Conservation (phyloP, 2,113 vertebrate genomes). For the Halcyon senegalensis region DNA sequence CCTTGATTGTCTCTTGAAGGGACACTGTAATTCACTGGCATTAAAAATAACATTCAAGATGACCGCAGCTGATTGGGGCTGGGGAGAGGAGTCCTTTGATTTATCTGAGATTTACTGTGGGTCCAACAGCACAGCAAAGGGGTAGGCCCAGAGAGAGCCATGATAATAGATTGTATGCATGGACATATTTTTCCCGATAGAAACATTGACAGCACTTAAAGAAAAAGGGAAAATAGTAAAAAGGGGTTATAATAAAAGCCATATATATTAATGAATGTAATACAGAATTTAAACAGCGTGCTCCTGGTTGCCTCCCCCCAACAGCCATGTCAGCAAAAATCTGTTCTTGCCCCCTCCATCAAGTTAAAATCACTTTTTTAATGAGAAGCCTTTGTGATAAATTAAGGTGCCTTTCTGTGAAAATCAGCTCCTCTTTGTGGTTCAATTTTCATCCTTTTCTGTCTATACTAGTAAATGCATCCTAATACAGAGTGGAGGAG, state of each 20-base stretch:
- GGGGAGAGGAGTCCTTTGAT: neutral
- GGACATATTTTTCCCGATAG: neutral
- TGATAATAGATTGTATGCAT: neutral
- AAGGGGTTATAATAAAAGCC: neutral
- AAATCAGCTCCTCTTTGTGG: neutral
- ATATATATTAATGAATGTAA: neutral
- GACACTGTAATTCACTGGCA: rapidly evolving
- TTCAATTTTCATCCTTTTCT: neutral
- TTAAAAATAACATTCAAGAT: neutral
- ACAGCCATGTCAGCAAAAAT: neutral
- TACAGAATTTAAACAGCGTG: neutral
- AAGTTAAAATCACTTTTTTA: neutral
- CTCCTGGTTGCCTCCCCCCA: neutral
- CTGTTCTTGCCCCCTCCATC: neutral
- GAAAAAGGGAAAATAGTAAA: neutral
- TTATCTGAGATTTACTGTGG: neutral
- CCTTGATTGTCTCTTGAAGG: neutral
- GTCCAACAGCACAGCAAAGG: neutral
- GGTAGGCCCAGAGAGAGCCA: neutral
- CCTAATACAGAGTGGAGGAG: neutral
- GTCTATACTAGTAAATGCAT: neutral
- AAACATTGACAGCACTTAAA: neutral
- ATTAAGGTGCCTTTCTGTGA: neutral
- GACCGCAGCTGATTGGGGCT: neutral
- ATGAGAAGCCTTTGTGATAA: neutral